Evolutionary conservation across 2,888 invertebrate genomes (phyloP).

Genomic region (Apotomis capreana): DNA sequence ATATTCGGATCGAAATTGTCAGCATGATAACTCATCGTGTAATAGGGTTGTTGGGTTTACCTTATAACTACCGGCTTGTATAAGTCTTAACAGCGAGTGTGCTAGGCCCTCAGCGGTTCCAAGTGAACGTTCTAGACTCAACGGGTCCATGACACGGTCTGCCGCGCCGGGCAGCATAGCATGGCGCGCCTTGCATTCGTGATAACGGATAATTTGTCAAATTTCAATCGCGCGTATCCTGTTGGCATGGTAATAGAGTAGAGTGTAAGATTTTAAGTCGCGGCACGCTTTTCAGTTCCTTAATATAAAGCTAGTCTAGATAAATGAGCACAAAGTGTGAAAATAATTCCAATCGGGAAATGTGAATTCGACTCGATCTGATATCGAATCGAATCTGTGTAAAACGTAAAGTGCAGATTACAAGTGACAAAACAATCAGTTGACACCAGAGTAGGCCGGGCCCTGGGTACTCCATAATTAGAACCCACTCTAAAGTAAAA

Average conservation of each 20-base stretch:
- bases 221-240: conserved; percentile 18
- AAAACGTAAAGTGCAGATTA: no score
- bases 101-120: conserved; percentile 6
- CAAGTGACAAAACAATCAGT: no score
- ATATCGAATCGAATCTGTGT: no score
- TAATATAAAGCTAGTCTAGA: no score
- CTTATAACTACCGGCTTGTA: neutral
- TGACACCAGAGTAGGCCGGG: no score
- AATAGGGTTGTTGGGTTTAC: neutral
- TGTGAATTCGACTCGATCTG: no score
- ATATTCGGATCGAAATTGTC: no score
- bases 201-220: conserved; percentile 25
- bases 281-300: no score
- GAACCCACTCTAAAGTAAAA: no score
- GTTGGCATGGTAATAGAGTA: conserved; percentile 1
- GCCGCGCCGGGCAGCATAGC: conserved; percentile 49
- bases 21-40: neutral
- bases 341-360: no score
- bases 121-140: conserved; percentile 57
- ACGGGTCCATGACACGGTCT: conserved; percentile 66
- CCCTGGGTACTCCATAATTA: no score
- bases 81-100: neutral
- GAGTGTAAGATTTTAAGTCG: neutral
- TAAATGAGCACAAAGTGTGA: no score
- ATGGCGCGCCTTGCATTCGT: conserved; percentile 1